These are phyloP conservation scores for Altica lythri DNA, from an alignment of 2,888 invertebrate genomes.

Conservation along the genomic window DNA sequence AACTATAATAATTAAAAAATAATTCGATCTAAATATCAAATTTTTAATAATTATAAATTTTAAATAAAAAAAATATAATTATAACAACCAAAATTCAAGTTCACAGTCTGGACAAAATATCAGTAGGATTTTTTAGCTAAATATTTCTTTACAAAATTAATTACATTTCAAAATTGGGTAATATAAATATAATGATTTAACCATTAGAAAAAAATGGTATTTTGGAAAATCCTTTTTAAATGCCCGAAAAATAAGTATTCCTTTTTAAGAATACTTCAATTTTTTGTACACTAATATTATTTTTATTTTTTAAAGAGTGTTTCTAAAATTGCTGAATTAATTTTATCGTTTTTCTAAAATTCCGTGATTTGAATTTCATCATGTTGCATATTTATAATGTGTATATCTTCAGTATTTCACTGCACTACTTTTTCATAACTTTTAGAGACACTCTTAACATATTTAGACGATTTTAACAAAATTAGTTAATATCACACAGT, in stretches of 20 bases:
- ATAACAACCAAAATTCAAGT: too few species aligned
- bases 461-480: constrained; percentile 30
- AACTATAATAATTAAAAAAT: too few species aligned
- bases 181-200: constrained; percentile 43
- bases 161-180: constrained; percentile 41
- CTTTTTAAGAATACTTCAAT: constrained; percentile 37
- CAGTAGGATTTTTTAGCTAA: constrained; percentile 33
- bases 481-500: constrained; percentile 45
- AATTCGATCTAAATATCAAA: too few species aligned
- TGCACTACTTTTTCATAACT: not conserved
- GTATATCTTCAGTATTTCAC: too few species aligned
- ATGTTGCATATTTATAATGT: too few species aligned
- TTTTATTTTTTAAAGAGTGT: constrained; percentile 27
- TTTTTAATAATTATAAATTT: too few species aligned
- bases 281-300: constrained; percentile 46
- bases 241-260: constrained; percentile 40
- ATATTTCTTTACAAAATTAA: constrained; percentile 30
- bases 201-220: constrained; percentile 36
- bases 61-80: too few species aligned
- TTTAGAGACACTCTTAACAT: constrained; percentile 9
- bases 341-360: too few species aligned
- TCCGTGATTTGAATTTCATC: too few species aligned
- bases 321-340: not conserved
- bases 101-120: constrained; percentile 15
- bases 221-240: constrained; percentile 34